A percentile compares a stretch with the other conserved stretches of the same genome.
Conservation (phyloP, 1,140 invertebrate species). For the Drosophila parabipectinata region DNA sequence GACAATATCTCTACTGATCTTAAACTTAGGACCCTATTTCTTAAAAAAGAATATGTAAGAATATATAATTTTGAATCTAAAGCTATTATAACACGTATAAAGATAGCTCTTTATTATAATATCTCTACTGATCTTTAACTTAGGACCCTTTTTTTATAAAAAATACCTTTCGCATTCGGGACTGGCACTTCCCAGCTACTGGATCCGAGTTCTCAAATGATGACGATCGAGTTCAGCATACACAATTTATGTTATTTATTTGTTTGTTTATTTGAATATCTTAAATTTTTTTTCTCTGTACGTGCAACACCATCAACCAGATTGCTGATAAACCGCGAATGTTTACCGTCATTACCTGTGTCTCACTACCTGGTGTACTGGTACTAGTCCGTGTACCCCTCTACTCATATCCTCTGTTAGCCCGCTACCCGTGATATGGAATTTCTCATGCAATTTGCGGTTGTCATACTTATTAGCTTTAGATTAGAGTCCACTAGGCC, state of each 20-base stretch:
- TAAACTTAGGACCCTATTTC: neutral
- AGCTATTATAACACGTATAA: too few species aligned
- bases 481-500: slow-evolving; percentile 48
- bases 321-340: slow-evolving; percentile 33
- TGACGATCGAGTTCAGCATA: neutral
- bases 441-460: slow-evolving; percentile 67
- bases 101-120: too few species aligned
- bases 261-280: neutral
- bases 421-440: slow-evolving; percentile 17
- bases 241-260: neutral
- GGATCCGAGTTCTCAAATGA: neutral
- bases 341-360: slow-evolving; percentile 42
- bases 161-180: neutral
- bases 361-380: slow-evolving; percentile 17
- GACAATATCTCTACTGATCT: too few species aligned
- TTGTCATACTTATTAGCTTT: slow-evolving; percentile 64
- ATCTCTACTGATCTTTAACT: neutral
- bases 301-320: slow-evolving; percentile 19
- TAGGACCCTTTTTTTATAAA: neutral
- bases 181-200: neutral
- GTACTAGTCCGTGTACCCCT: neutral
- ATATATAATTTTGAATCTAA: neutral
- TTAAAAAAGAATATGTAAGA: neutral
- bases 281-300: slow-evolving; percentile 7
- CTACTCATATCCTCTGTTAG: neutral